Base-by-base conservation (phyloP, 2,888 invertebrate genomes). In the Rugalucina vietnamica region DNA sequence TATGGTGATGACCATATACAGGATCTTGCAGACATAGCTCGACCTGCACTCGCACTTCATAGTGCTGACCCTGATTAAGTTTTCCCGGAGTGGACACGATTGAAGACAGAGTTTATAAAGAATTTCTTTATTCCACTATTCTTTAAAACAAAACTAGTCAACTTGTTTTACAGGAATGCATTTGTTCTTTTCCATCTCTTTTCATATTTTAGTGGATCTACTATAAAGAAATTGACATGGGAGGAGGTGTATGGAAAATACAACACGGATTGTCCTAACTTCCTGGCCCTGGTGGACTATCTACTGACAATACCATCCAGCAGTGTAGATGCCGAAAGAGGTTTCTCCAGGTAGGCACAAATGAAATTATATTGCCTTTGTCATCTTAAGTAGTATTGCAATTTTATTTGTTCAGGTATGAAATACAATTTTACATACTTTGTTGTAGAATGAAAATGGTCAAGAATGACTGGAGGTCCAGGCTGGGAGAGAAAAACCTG, bases 391-490 rank as follows among this genome's bases (percentile, higher is more conserved):
- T n/a, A n/a, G n/a, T n/a, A n/a, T n/a, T n/a, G n/a, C n/a, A n/a
- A n/a, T 10, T n/a, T 60, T 60, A 18, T 12, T 49, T 49, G 49
- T 49, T 49, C 14, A 18, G 18, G 14, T 49, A 18, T 49, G 18
- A 49, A 18, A 12, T 10, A 18, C 10, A 10, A 60, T 18, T 60
- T 10, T n/a, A 60, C 8, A 18, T 60, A n/a, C 18, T 60, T 60
- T n/a, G 12, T 72, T 43, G 43, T 29, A 76, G 70, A 14, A 70
- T 77, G 77, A 77, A 77, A n/a, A 49, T 77, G 37, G 49, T 77
- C 2, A 77, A 77, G 43, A 77, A 70, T 49, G 77, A 70, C 32
- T 77, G 77, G 70, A 69, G 77, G n/a, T 77, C 77, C 5, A n/a
- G 77, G 4, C 49, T 77, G 0, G 78, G 57, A 18, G 50, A 39